Conservation (phyloP, 2,113 vertebrate species). For the Calyptomena viridis region DNA sequence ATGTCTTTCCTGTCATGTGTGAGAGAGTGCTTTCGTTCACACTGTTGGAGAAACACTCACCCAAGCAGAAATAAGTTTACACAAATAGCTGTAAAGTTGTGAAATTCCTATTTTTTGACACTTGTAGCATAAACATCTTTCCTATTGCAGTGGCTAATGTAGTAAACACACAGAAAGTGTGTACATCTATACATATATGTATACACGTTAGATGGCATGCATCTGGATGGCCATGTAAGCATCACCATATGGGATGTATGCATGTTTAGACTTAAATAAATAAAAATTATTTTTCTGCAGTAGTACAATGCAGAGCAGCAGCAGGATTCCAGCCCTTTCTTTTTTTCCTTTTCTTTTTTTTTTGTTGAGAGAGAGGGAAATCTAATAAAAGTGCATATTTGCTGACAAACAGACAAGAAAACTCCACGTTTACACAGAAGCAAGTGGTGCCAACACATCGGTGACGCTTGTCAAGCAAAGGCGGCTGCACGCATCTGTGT, state of each 20-base stretch:
- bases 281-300: not conserved
- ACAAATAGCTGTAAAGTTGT: not conserved
- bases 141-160: not conserved
- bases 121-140: not conserved
- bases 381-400: not conserved
- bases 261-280: not conserved
- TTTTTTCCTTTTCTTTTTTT: not conserved
- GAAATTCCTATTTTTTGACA: not conserved
- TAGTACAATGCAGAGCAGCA: not conserved
- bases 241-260: not conserved
- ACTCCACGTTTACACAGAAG: not conserved
- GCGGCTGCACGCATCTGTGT: not conserved
- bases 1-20: fast-evolving
- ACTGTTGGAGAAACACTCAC: not conserved
- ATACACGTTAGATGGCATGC: not conserved
- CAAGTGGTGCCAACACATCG: fast-evolving
- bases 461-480: not conserved
- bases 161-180: not conserved
- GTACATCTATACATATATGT: not conserved
- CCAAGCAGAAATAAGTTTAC: not conserved
- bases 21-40: fast-evolving
- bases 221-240: not conserved
- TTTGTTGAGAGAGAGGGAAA: not conserved
- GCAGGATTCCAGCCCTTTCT: not conserved
- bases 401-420: not conserved